A percentile compares a stretch with the other conserved stretches of the same genome.
Evolutionary conservation across 2,797 vertebrate species (phyloP).

Genomic region (Ambastaia sidthimunki): DNA sequence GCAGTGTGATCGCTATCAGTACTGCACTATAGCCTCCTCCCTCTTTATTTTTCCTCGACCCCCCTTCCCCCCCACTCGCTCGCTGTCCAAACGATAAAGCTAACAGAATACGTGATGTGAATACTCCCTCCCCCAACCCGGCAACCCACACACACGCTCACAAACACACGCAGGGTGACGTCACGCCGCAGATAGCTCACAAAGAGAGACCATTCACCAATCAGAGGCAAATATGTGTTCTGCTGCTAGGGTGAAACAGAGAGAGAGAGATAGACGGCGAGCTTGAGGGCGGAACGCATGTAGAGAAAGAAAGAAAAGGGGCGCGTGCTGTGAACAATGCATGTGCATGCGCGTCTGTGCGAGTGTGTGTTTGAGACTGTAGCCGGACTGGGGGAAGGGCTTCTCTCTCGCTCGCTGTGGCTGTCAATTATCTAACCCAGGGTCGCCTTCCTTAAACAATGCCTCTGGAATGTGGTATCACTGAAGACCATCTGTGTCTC

Average conservation of each 20-base stretch:
- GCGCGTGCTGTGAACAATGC: slow-evolving; percentile 55
- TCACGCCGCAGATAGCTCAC: slow-evolving; percentile 79
- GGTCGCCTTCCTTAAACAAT: slow-evolving; percentile 83
- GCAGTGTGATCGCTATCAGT: slow-evolving; percentile 73
- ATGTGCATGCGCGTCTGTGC: slow-evolving; percentile 56
- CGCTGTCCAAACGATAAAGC: slow-evolving; percentile 58
- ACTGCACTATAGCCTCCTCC: slow-evolving; percentile 57
- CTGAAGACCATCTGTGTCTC: slow-evolving; percentile 83
- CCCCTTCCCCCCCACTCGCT: slow-evolving; percentile 47
- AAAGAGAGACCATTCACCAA: slow-evolving; percentile 78
- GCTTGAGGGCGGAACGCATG: slow-evolving; percentile 54
- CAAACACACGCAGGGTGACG: slow-evolving; percentile 65
- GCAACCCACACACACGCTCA: slow-evolving; percentile 61
- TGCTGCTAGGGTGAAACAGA: slow-evolving; percentile 85
- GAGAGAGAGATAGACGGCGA: slow-evolving; percentile 55
- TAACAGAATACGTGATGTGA: slow-evolving; percentile 73
- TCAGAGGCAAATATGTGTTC: slow-evolving; percentile 69
- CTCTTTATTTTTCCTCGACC: slow-evolving; percentile 47
- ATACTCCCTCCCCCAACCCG: slow-evolving; percentile 56
- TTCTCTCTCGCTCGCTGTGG: slow-evolving; percentile 68
- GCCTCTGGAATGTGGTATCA: slow-evolving; percentile 85
- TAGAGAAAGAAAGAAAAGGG: slow-evolving; percentile 56
- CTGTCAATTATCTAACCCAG: slow-evolving; percentile 83
- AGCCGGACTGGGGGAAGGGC: slow-evolving; percentile 62
- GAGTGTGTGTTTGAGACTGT: slow-evolving; percentile 56